These are phyloP conservation scores for Zaprionus vittiger DNA, from an alignment of 1,140 invertebrate genomes.

Conservation along the genomic window DNA sequence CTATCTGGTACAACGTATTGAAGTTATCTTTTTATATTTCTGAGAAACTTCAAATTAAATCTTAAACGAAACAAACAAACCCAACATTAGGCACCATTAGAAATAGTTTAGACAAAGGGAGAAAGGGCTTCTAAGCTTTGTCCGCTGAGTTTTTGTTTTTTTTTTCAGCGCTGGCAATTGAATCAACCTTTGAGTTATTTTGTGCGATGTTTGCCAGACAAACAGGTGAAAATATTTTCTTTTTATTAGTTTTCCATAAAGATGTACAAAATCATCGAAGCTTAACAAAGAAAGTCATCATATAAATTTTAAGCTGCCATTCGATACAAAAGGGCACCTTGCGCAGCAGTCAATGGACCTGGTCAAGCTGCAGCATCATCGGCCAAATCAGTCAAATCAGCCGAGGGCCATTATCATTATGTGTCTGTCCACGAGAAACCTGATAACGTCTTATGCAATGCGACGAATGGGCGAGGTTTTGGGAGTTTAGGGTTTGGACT, in stretches of 20 bases:
- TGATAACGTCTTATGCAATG: constrained; percentile 72
- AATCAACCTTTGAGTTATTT: constrained; percentile 12
- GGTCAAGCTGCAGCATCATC: constrained; percentile 43
- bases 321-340: constrained; percentile 53
- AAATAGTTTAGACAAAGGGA: constrained; percentile 16
- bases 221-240: constrained; percentile 73
- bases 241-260: constrained; percentile 38
- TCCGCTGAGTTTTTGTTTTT: neutral
- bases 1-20: neutral
- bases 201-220: constrained; percentile 7
- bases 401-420: constrained; percentile 58
- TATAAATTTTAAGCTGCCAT: constrained; percentile 59
- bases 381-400: constrained; percentile 63
- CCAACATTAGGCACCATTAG: constrained; percentile 2
- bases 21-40: neutral
- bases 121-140: neutral
- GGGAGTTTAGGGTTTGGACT: constrained; percentile 14
- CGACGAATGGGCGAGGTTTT: constrained; percentile 16
- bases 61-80: constrained; percentile 4
- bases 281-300: constrained; percentile 72
- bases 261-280: constrained; percentile 39
- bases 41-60: constrained; percentile 1
- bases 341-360: constrained; percentile 52
- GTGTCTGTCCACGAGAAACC: constrained; percentile 22
- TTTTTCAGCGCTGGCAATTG: neutral